phyloP scores from a whole-genome alignment of 2,888 invertebrate genomes.

The Cinara cedri region DNA sequence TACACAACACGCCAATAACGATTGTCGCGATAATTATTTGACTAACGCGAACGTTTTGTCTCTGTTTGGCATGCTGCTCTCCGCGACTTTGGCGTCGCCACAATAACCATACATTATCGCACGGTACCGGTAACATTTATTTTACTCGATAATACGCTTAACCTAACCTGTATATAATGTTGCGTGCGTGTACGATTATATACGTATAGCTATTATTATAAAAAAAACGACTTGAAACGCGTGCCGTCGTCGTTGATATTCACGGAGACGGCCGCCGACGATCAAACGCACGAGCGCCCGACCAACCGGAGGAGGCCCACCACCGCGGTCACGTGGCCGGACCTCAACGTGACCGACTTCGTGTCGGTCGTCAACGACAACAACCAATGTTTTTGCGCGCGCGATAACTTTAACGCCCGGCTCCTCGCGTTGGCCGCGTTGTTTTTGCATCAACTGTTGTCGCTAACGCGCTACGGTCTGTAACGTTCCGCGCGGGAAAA shows the following conservation, averaged over 20 bases:
- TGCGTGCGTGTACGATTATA: too few relatives aligned
- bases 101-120: too few relatives aligned
- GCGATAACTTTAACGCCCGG: slow-evolving; percentile 13
- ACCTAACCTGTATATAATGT: not conserved
- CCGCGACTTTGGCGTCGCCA: too few relatives aligned
- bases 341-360: slow-evolving; percentile 40
- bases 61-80: slow-evolving; percentile 31
- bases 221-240: slow-evolving; percentile 33
- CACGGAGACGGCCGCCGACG: slow-evolving; percentile 17
- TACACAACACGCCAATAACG: too few relatives aligned
- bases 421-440: slow-evolving; percentile 27
- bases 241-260: slow-evolving; percentile 2
- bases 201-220: slow-evolving; percentile 4
- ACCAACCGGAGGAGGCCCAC: slow-evolving; percentile 21
- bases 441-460: slow-evolving; percentile 1
- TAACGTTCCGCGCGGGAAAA: not conserved
- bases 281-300: not conserved
- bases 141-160: too few relatives aligned
- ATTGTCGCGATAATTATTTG: too few relatives aligned
- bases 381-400: not conserved
- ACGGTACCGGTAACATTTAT: not conserved
- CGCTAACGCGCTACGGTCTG: slow-evolving; percentile 11
- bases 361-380: not conserved
- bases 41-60: not conserved
- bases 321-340: slow-evolving; percentile 1